Evolutionary conservation across 2,113 vertebrate genomes (phyloP).

Genomic region (Dasypus novemcinctus): DNA sequence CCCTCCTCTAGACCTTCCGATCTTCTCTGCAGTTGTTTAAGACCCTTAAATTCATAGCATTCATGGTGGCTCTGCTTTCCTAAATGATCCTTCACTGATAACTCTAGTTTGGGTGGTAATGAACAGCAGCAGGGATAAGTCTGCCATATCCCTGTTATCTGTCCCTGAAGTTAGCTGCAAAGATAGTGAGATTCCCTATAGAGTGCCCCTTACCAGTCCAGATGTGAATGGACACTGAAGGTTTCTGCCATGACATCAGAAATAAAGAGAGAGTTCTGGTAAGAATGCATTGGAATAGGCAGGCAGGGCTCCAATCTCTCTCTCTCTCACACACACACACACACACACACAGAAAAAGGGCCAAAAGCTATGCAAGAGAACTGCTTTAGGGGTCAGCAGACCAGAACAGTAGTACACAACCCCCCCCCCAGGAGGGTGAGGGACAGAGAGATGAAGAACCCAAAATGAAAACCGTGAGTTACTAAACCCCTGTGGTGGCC

Average conservation of each 20-base stretch:
- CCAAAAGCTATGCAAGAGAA: too few relatives aligned
- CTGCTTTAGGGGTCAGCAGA: too few relatives aligned
- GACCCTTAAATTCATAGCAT: background rate
- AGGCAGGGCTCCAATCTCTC: too few relatives aligned
- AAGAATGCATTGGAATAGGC: too few relatives aligned
- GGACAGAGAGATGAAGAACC: too few relatives aligned
- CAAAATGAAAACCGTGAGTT: too few relatives aligned
- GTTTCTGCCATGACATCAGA: background rate
- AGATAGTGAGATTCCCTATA: background rate
- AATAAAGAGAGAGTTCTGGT: too few relatives aligned
- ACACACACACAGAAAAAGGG: too few relatives aligned
- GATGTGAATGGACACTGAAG: background rate
- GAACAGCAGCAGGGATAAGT: background rate
- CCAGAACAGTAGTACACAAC: too few relatives aligned
- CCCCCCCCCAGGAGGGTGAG: too few relatives aligned
- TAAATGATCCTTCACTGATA: background rate
- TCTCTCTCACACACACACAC: too few relatives aligned
- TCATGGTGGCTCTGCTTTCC: background rate
- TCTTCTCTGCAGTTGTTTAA: background rate
- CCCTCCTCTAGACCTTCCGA: background rate
- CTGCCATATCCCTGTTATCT: background rate
- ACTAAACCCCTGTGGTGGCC: too few relatives aligned
- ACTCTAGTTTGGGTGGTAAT: background rate
- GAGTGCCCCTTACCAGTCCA: background rate
- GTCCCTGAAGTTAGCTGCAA: background rate